Evolutionary conservation across 2,888 invertebrate genomes (phyloP).

Genomic region (Sisyra terminalis): DNA sequence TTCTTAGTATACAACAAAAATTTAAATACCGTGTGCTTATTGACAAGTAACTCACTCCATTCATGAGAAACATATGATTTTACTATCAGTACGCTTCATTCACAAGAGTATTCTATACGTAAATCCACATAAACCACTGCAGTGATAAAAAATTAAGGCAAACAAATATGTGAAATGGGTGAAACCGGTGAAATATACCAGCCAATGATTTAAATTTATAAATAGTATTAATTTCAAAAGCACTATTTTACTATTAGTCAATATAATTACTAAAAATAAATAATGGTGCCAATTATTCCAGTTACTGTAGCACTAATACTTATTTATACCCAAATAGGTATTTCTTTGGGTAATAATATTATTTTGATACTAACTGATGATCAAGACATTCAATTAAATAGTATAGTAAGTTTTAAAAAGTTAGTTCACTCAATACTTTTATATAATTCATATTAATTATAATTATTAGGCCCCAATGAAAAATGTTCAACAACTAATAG

Average conservation of each 20-base stretch:
- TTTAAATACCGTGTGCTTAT: no score
- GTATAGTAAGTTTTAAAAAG: conserved; percentile 43
- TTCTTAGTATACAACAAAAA: no score
- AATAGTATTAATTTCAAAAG: no score
- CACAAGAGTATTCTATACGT: no score
- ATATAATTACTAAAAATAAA: neutral
- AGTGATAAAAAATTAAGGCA: neutral
- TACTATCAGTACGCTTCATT: no score
- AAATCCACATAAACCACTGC: no score
- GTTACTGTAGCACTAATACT: neutral
- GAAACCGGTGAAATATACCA: no score
- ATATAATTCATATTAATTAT: conserved; percentile 8
- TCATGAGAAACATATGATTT: no score
- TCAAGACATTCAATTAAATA: conserved; percentile 63
- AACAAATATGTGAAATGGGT: no score
- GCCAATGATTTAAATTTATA: no score
- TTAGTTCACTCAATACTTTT: neutral
- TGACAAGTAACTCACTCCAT: no score
- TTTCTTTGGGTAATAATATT: conserved; percentile 35
- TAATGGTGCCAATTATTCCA: neutral
- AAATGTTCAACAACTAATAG: conserved; percentile 43
- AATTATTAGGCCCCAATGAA: conserved; percentile 48
- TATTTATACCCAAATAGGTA: neutral
- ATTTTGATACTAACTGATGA: conserved; percentile 71
- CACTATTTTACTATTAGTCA: neutral